Conservation (phyloP, 2,797 vertebrate genomes). For the Leuciscus waleckii region DNA sequence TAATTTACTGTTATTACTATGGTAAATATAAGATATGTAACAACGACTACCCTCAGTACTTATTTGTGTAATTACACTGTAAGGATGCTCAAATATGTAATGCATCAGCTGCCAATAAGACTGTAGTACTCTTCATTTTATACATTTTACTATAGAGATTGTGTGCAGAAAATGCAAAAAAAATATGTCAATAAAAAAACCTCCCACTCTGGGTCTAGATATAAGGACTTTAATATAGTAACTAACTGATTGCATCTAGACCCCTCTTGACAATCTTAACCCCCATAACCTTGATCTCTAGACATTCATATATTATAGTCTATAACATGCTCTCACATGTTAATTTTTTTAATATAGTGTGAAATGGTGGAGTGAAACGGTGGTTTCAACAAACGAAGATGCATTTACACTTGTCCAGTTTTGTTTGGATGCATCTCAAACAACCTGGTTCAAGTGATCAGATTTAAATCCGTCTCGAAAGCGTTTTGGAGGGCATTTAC, state of each 20-base stretch:
- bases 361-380: background rate
- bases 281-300: constrained; percentile 5
- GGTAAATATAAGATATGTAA: too few species aligned
- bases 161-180: background rate
- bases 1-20: too few species aligned
- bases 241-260: background rate
- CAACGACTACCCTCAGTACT: background rate
- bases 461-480: background rate
- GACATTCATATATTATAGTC: background rate
- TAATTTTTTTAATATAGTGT: background rate
- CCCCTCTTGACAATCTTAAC: background rate
- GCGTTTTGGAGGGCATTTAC: background rate
- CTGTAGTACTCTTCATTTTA: background rate
- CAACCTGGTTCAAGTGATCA: too few species aligned
- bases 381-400: background rate
- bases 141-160: background rate
- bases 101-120: background rate
- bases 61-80: background rate
- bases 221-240: background rate
- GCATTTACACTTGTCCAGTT: background rate
- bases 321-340: background rate
- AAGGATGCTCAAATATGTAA: background rate
- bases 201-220: background rate
- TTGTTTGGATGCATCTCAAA: background rate
- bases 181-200: too few species aligned